These are phyloP conservation scores for Otis tarda DNA, from an alignment of 2,113 vertebrate genomes.

Conservation along the genomic window DNA sequence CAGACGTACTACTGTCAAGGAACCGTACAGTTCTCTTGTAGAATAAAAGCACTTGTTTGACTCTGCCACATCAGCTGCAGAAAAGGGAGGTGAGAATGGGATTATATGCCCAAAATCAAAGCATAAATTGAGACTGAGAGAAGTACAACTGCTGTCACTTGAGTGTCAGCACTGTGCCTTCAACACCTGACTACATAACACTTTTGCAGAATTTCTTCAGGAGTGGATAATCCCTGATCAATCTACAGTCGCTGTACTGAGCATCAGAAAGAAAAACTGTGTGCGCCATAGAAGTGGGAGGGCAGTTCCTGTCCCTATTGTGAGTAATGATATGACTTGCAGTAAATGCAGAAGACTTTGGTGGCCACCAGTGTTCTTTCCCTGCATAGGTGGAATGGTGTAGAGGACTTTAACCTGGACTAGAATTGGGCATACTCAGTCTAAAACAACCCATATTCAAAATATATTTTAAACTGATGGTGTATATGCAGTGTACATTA, in stretches of 20 bases:
- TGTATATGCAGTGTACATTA: fast-evolving
- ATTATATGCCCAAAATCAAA: neutral
- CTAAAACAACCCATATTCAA: neutral
- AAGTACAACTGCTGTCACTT: neutral
- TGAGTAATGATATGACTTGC: neutral
- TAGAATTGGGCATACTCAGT: neutral
- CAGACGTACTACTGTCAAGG: neutral
- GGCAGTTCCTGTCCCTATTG: neutral
- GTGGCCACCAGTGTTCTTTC: neutral
- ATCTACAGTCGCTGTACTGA: fast-evolving
- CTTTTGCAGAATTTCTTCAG: neutral
- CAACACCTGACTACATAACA: neutral
- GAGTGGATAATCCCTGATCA: neutral
- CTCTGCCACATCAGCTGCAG: neutral
- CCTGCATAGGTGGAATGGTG: neutral
- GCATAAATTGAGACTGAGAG: neutral
- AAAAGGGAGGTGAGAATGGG: neutral
- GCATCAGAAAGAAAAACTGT: neutral
- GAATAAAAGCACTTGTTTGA: neutral
- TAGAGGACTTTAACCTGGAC: neutral
- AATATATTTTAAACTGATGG: neutral
- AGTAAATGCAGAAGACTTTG: neutral
- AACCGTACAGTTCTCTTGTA: neutral
- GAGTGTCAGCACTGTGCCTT: neutral
- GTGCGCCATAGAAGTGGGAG: neutral